A percentile compares a stretch with the other conserved stretches of the same genome.
Evolutionary conservation across 2,113 vertebrate species (phyloP).

Genomic region (Mus spicilegus): DNA sequence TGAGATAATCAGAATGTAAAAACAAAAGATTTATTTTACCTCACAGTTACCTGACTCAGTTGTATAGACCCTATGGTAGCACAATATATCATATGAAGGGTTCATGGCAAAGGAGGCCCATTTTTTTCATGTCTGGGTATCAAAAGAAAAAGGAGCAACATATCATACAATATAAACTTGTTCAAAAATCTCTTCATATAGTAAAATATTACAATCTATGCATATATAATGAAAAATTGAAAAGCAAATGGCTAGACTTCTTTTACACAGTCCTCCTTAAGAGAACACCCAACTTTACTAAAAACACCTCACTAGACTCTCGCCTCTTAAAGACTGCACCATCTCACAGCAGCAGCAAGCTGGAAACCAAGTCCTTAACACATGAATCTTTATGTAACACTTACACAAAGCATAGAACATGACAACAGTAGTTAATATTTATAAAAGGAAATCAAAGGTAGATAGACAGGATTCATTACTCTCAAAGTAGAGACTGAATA

Average conservation of each 20-base stretch:
- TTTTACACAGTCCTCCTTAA: not conserved
- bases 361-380: not conserved
- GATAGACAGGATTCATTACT: conserved; percentile 18
- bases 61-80: not conserved
- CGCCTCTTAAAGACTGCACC: not conserved
- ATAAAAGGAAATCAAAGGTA: not conserved
- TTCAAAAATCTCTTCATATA: not conserved
- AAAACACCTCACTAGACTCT: not conserved
- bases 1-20: not conserved
- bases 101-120: not conserved
- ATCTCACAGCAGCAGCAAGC: not conserved
- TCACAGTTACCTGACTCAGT: not conserved
- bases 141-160: not conserved
- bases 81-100: not conserved
- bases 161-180: not conserved
- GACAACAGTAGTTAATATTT: not conserved
- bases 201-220: not conserved
- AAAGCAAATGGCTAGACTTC: not conserved
- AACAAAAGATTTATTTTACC: not conserved
- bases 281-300: not conserved
- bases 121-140: not conserved
- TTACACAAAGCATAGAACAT: not conserved
- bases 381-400: not conserved
- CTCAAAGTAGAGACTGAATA: not conserved
- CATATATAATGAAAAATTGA: not conserved